Evolutionary conservation across 1,140 invertebrate species (phyloP).

Genomic region (Polypedilum vanderplanki): DNA sequence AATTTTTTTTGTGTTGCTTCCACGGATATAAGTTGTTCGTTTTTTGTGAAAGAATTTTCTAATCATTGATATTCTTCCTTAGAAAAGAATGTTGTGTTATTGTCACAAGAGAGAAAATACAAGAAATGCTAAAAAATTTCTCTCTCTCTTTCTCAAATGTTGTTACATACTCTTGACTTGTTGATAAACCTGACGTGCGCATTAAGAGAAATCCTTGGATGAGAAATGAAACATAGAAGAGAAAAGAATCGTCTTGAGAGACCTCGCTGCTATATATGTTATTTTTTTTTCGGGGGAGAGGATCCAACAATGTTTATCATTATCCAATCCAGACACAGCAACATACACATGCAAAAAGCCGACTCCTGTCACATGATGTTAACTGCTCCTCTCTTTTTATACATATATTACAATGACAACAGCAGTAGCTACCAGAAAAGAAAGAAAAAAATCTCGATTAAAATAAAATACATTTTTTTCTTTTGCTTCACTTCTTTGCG

Average conservation of each 20-base stretch:
- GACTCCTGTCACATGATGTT: not conserved
- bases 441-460: constrained; percentile 1
- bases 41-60: not conserved
- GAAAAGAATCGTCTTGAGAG: not conserved
- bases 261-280: not conserved
- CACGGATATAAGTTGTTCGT: not conserved
- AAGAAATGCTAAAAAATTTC: not conserved
- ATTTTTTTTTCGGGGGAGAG: no score
- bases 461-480: constrained; percentile 14
- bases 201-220: constrained; percentile 16
- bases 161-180: not conserved
- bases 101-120: not conserved
- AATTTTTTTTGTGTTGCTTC: not conserved
- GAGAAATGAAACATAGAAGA: not conserved
- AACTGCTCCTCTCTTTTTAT: not conserved
- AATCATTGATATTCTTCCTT: not conserved
- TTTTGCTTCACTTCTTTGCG: not conserved
- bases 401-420: not conserved
- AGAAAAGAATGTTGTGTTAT: not conserved
- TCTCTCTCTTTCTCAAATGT: not conserved
- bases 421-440: not conserved
- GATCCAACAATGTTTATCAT: not conserved
- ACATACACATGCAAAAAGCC: not conserved
- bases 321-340: constrained; percentile 15
- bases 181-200: constrained; percentile 25